Conservation (phyloP, 2,797 vertebrate species). For the Nyctibius grandis region DNA sequence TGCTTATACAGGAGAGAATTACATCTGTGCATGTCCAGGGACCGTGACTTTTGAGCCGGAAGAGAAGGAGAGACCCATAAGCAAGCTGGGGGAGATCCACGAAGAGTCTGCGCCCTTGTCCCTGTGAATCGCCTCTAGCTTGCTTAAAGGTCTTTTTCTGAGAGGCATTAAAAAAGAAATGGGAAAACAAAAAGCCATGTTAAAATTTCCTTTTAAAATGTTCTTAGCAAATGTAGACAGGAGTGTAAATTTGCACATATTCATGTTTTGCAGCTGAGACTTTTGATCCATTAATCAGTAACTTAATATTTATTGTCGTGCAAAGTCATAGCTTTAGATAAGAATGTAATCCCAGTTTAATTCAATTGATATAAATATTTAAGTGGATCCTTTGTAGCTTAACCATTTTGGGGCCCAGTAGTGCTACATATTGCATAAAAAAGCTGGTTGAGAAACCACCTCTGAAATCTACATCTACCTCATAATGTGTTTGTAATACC, state of each 20-base stretch:
- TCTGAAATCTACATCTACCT: background rate
- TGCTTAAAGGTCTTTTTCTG: background rate
- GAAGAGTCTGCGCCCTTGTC: background rate
- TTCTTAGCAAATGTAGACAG: background rate
- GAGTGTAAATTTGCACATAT: background rate
- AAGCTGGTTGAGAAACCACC: background rate
- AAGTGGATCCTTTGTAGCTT: background rate
- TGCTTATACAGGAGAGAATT: background rate
- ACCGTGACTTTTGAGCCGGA: background rate
- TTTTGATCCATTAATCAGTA: background rate
- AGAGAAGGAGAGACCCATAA: background rate
- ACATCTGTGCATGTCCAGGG: too few species aligned
- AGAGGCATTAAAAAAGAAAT: background rate
- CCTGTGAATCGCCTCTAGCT: background rate
- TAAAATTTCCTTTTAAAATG: background rate
- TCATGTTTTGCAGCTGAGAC: background rate
- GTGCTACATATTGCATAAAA: background rate
- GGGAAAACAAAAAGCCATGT: background rate
- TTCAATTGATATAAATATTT: background rate
- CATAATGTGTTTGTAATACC: background rate
- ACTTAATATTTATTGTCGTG: background rate
- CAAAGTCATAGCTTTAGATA: background rate
- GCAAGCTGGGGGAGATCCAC: background rate
- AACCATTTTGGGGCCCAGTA: background rate
- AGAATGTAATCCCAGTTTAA: background rate